These are phyloP conservation scores for Huso huso DNA, from an alignment of 2,797 vertebrate species.

Conservation along the genomic window DNA sequence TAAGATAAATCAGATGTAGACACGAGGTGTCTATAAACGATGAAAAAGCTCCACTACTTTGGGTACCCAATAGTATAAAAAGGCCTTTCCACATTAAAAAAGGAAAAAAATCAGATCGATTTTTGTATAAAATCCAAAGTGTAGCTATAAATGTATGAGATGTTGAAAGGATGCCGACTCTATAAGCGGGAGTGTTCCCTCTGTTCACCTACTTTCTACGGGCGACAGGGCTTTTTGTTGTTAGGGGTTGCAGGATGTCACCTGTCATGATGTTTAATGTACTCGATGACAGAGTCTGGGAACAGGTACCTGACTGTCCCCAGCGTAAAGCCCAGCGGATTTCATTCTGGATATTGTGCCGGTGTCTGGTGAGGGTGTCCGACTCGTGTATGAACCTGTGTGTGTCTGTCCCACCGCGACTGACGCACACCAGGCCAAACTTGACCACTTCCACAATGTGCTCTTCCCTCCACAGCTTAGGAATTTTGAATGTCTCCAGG, in stretches of 20 bases:
- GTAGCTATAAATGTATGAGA: no score
- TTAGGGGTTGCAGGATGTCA: constrained; percentile 50
- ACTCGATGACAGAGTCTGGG: constrained; percentile 72
- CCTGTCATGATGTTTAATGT: constrained; percentile 63
- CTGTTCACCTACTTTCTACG: no score
- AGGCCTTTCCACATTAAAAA: no score
- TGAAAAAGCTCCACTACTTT: no score
- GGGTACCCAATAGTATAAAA: no score
- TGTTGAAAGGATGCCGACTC: no score
- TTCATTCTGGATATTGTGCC: constrained; percentile 67
- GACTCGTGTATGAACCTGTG: constrained; percentile 54
- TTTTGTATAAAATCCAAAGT: no score
- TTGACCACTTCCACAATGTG: constrained; percentile 71
- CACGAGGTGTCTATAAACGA: no score
- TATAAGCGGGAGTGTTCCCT: no score
- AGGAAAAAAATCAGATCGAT: no score
- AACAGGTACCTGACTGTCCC: constrained; percentile 79
- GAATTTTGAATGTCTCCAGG: constrained; percentile 69
- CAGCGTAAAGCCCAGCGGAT: constrained; percentile 62
- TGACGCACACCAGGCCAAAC: constrained; percentile 81
- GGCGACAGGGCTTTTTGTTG: constrained; percentile 6
- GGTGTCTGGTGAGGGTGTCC: constrained; percentile 50
- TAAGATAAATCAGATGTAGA: no score
- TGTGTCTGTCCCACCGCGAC: constrained; percentile 56
- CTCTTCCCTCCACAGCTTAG: constrained; percentile 69